Conservation (phyloP, 2,888 invertebrate species). For the Aporophyla lueneburgensis region DNA sequence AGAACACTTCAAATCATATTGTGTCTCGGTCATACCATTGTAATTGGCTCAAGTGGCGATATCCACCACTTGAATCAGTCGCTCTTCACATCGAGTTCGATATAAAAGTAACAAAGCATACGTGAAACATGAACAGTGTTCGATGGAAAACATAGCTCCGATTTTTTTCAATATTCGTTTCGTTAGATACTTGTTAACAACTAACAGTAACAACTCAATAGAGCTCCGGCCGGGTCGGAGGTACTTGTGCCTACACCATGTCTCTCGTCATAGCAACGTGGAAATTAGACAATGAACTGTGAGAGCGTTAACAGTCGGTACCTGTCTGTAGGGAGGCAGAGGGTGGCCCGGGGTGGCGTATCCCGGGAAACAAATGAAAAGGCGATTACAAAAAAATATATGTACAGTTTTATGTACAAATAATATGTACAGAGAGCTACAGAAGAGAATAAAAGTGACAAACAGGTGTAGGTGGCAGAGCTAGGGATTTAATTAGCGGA, state of each 20-base stretch:
- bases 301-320: conserved; percentile 70
- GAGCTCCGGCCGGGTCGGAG: conserved; percentile 51
- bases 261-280: conserved; percentile 80
- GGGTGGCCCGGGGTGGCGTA: conserved; percentile 50
- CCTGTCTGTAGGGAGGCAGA: conserved; percentile 48
- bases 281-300: conserved; percentile 75
- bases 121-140: conserved; percentile 28
- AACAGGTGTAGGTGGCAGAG: neutral
- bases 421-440: conserved; percentile 29
- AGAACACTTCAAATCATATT: conserved; percentile 24
- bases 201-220: conserved; percentile 53
- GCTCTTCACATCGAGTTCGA: conserved; percentile 40
- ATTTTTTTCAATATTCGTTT: conserved; percentile 45
- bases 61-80: conserved; percentile 30
- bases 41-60: conserved; percentile 38
- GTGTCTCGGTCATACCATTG: conserved; percentile 29
- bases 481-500: neutral
- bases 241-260: conserved; percentile 61
- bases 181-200: conserved; percentile 48
- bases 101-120: conserved; percentile 45
- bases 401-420: conserved; percentile 47
- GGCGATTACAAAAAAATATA: conserved; percentile 65
- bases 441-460: conserved; percentile 16
- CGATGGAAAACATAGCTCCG: conserved; percentile 29
- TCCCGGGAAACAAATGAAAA: conserved; percentile 61